Percentiles rank a stretch among this genome's conserved stretches.
Evolutionary conservation across 2,888 invertebrate genomes (phyloP).

Genomic region (Ommatoiulus sabulosus): DNA sequence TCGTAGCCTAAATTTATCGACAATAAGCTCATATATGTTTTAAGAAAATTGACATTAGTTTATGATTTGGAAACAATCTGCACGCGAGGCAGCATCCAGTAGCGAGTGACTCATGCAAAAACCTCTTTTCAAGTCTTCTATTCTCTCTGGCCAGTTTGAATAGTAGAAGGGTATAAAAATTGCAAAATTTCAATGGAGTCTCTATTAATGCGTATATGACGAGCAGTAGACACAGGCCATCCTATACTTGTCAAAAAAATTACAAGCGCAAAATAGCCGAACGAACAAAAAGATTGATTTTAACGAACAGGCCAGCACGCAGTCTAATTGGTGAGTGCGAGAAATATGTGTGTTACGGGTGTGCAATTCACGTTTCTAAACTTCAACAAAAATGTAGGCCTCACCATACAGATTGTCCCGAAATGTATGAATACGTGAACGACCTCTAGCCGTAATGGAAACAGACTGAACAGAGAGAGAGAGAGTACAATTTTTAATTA

Average conservation of each 20-base stretch:
- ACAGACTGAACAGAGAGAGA: background rate
- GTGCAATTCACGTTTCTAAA: slow-evolving; percentile 39
- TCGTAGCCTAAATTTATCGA: slow-evolving; percentile 33
- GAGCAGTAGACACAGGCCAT: slow-evolving; percentile 33
- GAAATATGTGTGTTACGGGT: slow-evolving; percentile 36
- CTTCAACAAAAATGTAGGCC: slow-evolving; percentile 43
- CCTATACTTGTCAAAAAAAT: slow-evolving; percentile 17
- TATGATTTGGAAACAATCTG: slow-evolving; percentile 27
- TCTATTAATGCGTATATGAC: slow-evolving; percentile 18
- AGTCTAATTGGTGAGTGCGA: slow-evolving; percentile 32
- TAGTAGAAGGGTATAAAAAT: background rate
- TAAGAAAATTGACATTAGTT: slow-evolving; percentile 40
- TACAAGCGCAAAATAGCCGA: slow-evolving; percentile 22
- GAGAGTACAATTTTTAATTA: slow-evolving; percentile 42
- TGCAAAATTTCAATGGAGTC: slow-evolving; percentile 8
- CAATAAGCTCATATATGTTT: slow-evolving; percentile 35
- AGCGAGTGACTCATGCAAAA: slow-evolving; percentile 43
- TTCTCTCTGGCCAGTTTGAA: background rate
- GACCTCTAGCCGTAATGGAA: slow-evolving; percentile 30
- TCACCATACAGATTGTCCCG: slow-evolving; percentile 33
- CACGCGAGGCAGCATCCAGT: background rate
- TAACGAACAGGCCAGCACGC: slow-evolving; percentile 34
- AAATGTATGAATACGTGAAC: slow-evolving; percentile 13
- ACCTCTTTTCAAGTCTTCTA: background rate
- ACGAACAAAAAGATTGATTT: slow-evolving; percentile 34